Conservation (phyloP, 2,113 vertebrate genomes). For the Zosterops borbonicus region DNA sequence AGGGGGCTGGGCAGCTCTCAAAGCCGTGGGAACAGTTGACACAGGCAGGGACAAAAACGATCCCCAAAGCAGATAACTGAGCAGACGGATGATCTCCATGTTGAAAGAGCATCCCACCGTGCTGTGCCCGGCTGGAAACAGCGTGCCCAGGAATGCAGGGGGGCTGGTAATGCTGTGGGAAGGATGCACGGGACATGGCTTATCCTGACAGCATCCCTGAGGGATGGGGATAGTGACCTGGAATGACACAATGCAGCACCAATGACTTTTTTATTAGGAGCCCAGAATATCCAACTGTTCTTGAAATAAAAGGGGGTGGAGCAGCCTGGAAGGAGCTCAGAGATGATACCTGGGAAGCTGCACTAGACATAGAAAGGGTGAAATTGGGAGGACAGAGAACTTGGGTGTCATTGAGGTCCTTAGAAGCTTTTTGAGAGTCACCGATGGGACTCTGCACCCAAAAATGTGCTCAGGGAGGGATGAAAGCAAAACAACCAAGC, state of each 20-base stretch:
- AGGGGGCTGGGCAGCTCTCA: not conserved
- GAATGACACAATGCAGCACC: accelerated
- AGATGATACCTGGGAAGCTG: not conserved
- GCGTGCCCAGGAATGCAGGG: not conserved
- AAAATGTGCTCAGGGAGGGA: not conserved
- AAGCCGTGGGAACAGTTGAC: not conserved
- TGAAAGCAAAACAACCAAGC: not conserved
- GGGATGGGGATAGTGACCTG: not conserved
- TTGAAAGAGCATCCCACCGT: not conserved
- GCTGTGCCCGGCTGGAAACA: accelerated
- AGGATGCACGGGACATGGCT: not conserved
- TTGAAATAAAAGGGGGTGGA: accelerated
- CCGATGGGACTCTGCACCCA: not conserved
- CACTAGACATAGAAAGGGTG: not conserved
- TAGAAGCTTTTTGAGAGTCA: not conserved
- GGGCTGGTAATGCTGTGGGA: not conserved
- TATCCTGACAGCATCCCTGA: not conserved
- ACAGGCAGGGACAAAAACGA: not conserved
- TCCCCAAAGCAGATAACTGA: not conserved
- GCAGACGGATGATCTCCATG: not conserved
- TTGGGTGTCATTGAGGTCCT: not conserved
- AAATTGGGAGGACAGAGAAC: not conserved
- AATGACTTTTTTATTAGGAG: not conserved
- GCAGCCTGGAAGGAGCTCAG: not conserved
- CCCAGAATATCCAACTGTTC: not conserved